Evolutionary conservation across 1,140 invertebrate genomes (phyloP).

Genomic region (Pogonomyrmex californicus): DNA sequence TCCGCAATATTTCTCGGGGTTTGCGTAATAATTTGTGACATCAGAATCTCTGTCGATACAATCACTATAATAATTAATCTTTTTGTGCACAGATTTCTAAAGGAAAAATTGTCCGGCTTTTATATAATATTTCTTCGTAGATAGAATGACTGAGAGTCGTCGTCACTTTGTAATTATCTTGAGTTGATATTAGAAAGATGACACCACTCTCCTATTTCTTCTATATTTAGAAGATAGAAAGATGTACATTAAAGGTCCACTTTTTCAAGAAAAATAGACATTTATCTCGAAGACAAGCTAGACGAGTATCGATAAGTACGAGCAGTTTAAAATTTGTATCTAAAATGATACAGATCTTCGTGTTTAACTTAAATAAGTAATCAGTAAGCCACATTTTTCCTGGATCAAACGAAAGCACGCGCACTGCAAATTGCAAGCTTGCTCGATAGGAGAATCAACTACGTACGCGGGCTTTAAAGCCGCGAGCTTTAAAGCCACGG

Average conservation of each 20-base stretch:
- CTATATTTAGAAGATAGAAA: neutral
- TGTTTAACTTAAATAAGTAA: conserved; percentile 19
- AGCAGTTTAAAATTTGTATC: neutral
- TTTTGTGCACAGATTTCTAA: neutral
- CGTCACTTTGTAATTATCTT: neutral
- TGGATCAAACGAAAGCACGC: neutral
- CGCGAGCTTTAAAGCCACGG: conserved; percentile 3
- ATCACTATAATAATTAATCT: conserved; percentile 7
- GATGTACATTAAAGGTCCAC: neutral
- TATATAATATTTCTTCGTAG: neutral
- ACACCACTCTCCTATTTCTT: too few species aligned
- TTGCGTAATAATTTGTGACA: neutral
- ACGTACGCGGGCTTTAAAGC: neutral
- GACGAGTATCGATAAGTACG: neutral
- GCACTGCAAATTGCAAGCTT: neutral
- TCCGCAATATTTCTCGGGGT: conserved; percentile 21
- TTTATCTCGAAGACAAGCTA: neutral
- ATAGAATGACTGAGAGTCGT: neutral
- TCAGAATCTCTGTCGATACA: neutral
- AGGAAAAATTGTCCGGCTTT: neutral
- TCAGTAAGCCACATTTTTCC: neutral
- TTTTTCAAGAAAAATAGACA: neutral
- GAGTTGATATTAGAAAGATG: neutral
- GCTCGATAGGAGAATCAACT: neutral
- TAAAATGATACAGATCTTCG: neutral